A percentile compares a stretch with the other conserved stretches of the same genome.
These are phyloP conservation scores for Pygmarrhopalites habei DNA, from an alignment of 1,140 invertebrate species.

Conservation along the genomic window DNA sequence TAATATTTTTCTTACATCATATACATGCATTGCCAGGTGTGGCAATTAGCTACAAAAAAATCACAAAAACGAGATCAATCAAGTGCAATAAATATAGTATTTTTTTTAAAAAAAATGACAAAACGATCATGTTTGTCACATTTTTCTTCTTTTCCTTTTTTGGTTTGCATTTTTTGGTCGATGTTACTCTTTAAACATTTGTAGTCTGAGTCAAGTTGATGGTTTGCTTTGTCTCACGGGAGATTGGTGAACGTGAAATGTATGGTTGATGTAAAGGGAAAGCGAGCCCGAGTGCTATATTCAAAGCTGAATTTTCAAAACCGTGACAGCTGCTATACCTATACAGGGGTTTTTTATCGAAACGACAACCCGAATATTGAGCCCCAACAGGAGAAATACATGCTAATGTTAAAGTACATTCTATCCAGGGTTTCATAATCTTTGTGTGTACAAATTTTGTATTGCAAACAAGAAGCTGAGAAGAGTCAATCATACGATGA, in stretches of 20 bases:
- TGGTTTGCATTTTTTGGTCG: too few relatives aligned
- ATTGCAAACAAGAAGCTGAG: slow-evolving; percentile 47
- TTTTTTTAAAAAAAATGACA: too few relatives aligned
- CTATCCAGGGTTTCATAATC: slow-evolving; percentile 47
- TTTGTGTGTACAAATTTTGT: slow-evolving; percentile 43
- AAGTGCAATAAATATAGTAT: too few relatives aligned
- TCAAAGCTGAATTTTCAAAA: slow-evolving; percentile 35
- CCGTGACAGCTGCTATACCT: slow-evolving; percentile 49
- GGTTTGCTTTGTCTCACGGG: not conserved
- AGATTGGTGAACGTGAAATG: slow-evolving; percentile 29
- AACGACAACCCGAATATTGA: slow-evolving; percentile 46
- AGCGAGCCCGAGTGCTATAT: slow-evolving; percentile 35
- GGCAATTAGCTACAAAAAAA: too few relatives aligned
- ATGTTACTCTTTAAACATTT: too few relatives aligned
- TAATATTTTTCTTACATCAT: too few relatives aligned
- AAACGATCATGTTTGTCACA: not conserved
- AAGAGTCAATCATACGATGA: slow-evolving; percentile 47
- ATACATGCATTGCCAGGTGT: too few relatives aligned
- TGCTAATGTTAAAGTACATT: slow-evolving; percentile 46
- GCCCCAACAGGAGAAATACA: slow-evolving; percentile 48
- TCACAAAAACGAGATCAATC: too few relatives aligned
- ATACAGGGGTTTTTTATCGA: slow-evolving; percentile 46
- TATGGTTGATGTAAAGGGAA: slow-evolving; percentile 38
- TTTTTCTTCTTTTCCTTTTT: not conserved
- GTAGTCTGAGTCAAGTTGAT: not conserved